Evolutionary conservation across 1,140 invertebrate species (phyloP).

Genomic region (Babylonia areolata): DNA sequence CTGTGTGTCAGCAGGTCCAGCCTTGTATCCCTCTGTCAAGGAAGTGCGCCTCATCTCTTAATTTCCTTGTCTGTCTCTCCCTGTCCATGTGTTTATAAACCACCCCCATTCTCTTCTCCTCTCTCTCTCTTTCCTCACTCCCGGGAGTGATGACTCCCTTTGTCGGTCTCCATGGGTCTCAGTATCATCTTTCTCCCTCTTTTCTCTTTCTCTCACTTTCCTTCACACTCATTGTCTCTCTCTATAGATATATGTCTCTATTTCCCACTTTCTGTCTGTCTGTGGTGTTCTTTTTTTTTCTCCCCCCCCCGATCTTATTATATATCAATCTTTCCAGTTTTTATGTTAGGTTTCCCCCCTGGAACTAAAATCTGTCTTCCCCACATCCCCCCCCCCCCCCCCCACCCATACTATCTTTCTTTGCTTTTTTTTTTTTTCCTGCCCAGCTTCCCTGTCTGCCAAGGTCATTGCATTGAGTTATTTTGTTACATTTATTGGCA

Average conservation of each 20-base stretch:
- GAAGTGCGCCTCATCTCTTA: too few species aligned
- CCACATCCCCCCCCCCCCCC: neutral
- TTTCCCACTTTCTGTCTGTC: neutral
- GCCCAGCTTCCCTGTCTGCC: neutral
- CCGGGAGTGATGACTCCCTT: too few species aligned
- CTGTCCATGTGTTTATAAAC: too few species aligned
- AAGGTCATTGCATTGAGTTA: neutral
- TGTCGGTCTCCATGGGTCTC: too few species aligned
- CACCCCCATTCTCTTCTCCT: neutral
- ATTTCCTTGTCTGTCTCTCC: neutral
- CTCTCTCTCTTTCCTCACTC: neutral
- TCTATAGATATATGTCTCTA: neutral
- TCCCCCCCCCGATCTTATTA: too few species aligned
- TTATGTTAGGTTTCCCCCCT: too few species aligned
- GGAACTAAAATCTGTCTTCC: too few species aligned
- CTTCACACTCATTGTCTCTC: too few species aligned
- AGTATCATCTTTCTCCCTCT: neutral
- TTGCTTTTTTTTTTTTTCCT: neutral
- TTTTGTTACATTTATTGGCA: too few species aligned
- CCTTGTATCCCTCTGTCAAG: neutral
- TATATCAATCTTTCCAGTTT: too few species aligned
- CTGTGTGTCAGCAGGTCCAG: neutral
- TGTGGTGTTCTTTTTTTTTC: neutral
- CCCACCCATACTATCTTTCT: too few species aligned
- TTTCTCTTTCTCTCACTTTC: constrained; percentile 2